Evolutionary conservation across 2,888 invertebrate genomes (phyloP), one percentile per base, ranked within the genome.

Genomic region (Rhamphomyia laevipes): DNA sequence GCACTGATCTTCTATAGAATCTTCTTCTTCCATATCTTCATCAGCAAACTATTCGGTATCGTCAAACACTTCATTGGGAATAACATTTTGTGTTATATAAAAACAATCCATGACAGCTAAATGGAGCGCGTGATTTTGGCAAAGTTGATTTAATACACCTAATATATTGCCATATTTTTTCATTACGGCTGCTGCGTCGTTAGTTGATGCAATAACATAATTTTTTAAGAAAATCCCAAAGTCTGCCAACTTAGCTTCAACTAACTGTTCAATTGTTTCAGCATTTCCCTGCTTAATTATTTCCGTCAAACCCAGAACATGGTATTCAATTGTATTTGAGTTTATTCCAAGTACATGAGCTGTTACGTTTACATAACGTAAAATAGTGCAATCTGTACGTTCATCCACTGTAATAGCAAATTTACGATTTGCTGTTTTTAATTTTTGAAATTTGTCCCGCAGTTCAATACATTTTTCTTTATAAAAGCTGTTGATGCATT

Each of bases 101-200:
- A 35, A 35, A n/a, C 13, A n/a, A 35, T 35, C 35, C 13, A n/a
- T 35, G 3, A 35, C n/a, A 7, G 35, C 35, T 35, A 35, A 35
- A 13, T 35, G 35, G 3, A 35, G 35, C 13, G n/a, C 35, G 35
- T 35, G 35, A n/a, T 35, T 35, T 13, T 13, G n/a, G n/a, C 12
- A 35, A 35, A 13, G 35, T 35, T 35, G 35, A 35, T 13, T n/a
- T 35, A n/a, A n/a, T 5, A 35, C n/a, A n/a, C 35, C 35, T n/a
- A 35, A n/a, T 5, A 38, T 46, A 38, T 40, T 37, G 21, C 38
- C 46, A 38, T 46, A 46, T 23, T 46, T 40, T 38, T 17, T n/a
- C 46, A 46, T 45, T 23, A 45, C 45, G 13, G 45, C 31, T 13
- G 45, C 37, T 21, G 12, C 35, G 15, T 46, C 46, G 38, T 46